These are phyloP conservation scores for Nanorana parkeri DNA, from an alignment of 2,113 vertebrate species.

Conservation along the genomic window DNA sequence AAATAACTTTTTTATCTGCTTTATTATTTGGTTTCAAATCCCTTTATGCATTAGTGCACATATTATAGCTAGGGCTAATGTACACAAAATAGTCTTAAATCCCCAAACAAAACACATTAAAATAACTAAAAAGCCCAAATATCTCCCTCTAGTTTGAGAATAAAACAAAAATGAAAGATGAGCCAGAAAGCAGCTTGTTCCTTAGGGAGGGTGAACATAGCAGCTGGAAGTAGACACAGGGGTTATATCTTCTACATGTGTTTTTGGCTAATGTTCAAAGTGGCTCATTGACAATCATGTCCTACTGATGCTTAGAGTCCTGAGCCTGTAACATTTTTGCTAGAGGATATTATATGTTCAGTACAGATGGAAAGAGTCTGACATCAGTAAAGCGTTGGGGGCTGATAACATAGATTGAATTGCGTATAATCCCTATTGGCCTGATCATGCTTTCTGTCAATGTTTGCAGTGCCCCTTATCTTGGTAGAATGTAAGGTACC, in stretches of 20 bases:
- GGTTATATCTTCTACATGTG: constrained; percentile 28
- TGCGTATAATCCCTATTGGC: background rate
- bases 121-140: too few species aligned
- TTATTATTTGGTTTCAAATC: too few species aligned
- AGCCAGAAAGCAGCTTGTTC: constrained; percentile 9
- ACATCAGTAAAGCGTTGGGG: background rate
- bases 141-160: background rate
- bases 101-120: too few species aligned
- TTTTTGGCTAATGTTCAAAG: constrained; percentile 33
- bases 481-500: too few species aligned
- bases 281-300: constrained; percentile 24
- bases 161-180: constrained; percentile 4
- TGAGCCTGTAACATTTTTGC: constrained; percentile 1
- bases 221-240: constrained; percentile 17
- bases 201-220: background rate
- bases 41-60: too few species aligned
- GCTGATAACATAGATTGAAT: background rate
- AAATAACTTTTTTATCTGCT: background rate
- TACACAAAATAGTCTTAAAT: too few species aligned
- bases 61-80: too few species aligned
- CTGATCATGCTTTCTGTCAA: too few species aligned
- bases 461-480: too few species aligned
- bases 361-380: background rate
- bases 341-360: constrained; percentile 13
- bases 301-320: constrained; percentile 16